phyloP scores from a whole-genome alignment of 2,888 invertebrate genomes.

The Drosophila kokeensis region DNA sequence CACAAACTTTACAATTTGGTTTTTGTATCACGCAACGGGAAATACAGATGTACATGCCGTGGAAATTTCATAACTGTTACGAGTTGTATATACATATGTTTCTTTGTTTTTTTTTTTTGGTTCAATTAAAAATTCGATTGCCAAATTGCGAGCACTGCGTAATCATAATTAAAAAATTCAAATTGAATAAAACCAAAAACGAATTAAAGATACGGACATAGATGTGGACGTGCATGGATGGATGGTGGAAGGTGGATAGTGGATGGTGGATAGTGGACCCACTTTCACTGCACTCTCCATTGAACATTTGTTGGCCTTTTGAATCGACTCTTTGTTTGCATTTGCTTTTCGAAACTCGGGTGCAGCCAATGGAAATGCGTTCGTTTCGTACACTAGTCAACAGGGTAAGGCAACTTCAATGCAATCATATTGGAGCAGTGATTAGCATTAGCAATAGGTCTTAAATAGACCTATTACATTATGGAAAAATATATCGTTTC shows the following conservation, averaged over 20 bases:
- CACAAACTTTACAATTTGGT: slow-evolving; percentile 8
- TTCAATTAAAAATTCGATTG: slow-evolving; percentile 62
- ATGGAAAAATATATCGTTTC: neutral
- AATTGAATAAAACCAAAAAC: slow-evolving; percentile 47
- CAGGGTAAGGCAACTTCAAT: slow-evolving; percentile 14
- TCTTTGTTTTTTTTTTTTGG: slow-evolving; percentile 3
- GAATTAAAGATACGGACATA: slow-evolving; percentile 48
- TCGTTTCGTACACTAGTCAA: slow-evolving; percentile 40
- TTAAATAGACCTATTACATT: neutral
- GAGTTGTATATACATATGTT: slow-evolving; percentile 17
- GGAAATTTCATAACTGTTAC: slow-evolving; percentile 55
- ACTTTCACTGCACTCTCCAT: slow-evolving; percentile 68
- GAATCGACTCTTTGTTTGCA: slow-evolving; percentile 43
- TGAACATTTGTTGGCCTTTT: slow-evolving; percentile 66
- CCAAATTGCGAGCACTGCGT: slow-evolving; percentile 39
- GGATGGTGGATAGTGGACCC: slow-evolving; percentile 39
- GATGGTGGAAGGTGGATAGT: neutral
- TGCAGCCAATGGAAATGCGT: slow-evolving; percentile 54
- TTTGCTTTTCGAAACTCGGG: slow-evolving; percentile 44
- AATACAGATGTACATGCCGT: slow-evolving; percentile 9
- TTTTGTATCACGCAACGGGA: slow-evolving; percentile 25
- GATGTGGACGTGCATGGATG: slow-evolving; percentile 14
- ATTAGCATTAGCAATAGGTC: neutral
- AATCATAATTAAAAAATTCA: slow-evolving; percentile 63
- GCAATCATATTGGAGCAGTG: no score